Evolutionary conservation across 1,140 invertebrate genomes (phyloP).

Genomic region (Hormaphis cornu): DNA sequence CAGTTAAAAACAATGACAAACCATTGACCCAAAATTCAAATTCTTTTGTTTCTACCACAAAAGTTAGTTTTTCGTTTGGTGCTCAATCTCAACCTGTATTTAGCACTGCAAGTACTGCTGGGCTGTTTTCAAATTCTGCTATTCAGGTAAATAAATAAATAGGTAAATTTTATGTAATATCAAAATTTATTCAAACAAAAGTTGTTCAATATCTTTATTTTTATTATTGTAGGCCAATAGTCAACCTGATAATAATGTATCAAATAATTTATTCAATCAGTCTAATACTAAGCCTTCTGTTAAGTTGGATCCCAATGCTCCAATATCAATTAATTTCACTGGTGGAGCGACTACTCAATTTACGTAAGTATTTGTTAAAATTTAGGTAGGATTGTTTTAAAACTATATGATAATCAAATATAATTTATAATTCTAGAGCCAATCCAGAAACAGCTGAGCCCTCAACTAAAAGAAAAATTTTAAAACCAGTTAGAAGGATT

Average conservation of each 20-base stretch:
- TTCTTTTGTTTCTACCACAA: background rate
- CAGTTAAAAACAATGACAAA: background rate
- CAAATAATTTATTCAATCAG: constrained; percentile 11
- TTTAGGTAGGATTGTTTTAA: background rate
- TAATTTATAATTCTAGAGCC: background rate
- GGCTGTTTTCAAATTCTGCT: background rate
- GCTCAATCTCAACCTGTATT: constrained; percentile 2
- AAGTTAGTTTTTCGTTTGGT: constrained; percentile 1
- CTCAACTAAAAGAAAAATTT: constrained; percentile 23
- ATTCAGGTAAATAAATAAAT: background rate
- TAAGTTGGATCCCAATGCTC: constrained; percentile 14
- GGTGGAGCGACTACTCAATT: constrained; percentile 20
- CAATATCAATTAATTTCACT: constrained; percentile 26
- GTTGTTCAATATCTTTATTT: background rate
- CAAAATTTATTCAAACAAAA: background rate
- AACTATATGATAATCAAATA: background rate
- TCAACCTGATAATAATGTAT: background rate
- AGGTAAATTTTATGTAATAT: background rate
- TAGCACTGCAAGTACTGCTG: background rate
- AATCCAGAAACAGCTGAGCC: constrained; percentile 15
- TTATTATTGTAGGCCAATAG: background rate
- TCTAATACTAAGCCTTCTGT: background rate
- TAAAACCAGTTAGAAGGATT: constrained; percentile 21
- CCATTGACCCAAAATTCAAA: background rate
- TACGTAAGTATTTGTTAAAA: constrained; percentile 13